phyloP scores from a whole-genome alignment of 92 coral and sea anemone species.

The Isaurus tuberculatus region DNA sequence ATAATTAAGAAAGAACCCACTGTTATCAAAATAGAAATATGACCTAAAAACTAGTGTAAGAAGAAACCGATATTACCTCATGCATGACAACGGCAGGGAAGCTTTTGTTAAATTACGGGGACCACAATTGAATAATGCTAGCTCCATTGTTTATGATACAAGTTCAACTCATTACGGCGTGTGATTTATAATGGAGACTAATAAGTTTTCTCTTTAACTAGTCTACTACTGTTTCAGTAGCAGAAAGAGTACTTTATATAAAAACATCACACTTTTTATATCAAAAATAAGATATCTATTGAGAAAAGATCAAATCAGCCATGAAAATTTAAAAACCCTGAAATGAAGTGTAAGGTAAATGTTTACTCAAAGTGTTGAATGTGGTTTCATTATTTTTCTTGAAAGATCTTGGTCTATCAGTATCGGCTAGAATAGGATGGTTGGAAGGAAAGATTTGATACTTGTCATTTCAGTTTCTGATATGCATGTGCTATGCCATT shows the following conservation, averaged over 20 bases:
- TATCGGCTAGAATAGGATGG: too few relatives aligned
- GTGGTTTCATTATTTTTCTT: too few relatives aligned
- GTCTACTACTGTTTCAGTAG: background rate
- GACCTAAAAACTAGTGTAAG: conserved; percentile 10
- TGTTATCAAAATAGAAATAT: conserved; percentile 24
- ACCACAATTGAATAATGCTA: conserved; percentile 37
- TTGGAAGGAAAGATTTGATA: too few relatives aligned
- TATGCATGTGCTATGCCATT: too few relatives aligned
- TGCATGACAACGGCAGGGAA: conserved; percentile 36
- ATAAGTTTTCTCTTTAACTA: background rate
- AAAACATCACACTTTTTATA: background rate
- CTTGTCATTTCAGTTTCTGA: too few relatives aligned
- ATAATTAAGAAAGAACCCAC: background rate
- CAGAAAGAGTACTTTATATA: background rate
- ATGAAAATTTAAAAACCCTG: background rate
- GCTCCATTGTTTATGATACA: background rate
- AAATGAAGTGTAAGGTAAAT: background rate
- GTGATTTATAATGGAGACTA: background rate
- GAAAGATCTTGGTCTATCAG: too few relatives aligned
- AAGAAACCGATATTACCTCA: conserved; percentile 5
- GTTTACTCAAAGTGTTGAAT: background rate
- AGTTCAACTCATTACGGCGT: background rate
- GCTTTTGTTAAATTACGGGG: conserved; percentile 34
- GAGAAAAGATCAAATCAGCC: background rate
- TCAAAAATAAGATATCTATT: background rate